A percentile compares a stretch with the other conserved stretches of the same genome.
Conservation (phyloP, 2,797 vertebrate genomes). For the Liasis olivaceus region DNA sequence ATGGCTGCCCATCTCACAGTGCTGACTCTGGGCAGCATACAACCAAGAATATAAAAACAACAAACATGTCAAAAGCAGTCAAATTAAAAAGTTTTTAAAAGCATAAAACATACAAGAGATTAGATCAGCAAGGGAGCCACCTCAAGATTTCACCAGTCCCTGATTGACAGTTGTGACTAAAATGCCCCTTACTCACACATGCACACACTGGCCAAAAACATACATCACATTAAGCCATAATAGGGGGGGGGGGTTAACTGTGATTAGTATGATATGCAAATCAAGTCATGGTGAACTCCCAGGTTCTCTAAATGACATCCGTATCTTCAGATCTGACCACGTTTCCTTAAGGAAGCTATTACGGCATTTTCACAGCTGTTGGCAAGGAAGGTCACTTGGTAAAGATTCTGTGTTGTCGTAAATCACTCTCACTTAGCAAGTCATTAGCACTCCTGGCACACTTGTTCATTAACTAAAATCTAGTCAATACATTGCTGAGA, state of each 20-base stretch:
- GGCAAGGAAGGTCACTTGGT: slow-evolving; percentile 27
- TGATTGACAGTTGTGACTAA: not conserved
- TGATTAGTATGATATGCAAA: not conserved
- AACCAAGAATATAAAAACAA: no score
- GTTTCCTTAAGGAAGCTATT: not conserved
- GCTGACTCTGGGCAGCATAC: no score
- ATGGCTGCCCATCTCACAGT: no score
- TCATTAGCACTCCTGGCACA: not conserved
- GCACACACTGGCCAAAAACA: not conserved
- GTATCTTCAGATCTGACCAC: not conserved
- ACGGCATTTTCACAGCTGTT: not conserved
- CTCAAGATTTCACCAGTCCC: no score
- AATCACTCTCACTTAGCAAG: slow-evolving; percentile 44
- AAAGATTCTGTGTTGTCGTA: slow-evolving; percentile 22
- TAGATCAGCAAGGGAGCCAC: no score
- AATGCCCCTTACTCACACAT: not conserved
- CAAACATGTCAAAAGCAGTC: no score
- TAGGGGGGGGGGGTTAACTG: no score
- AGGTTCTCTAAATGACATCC: not conserved
- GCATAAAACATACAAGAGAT: no score
- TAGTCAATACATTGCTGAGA: slow-evolving; percentile 47
- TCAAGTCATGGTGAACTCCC: not conserved
- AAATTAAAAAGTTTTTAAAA: no score
- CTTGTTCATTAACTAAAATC: slow-evolving; percentile 38
- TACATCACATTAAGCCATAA: not conserved